Base-by-base conservation (phyloP, 2,797 vertebrate species). In the Gambusia yucatana region DNA sequence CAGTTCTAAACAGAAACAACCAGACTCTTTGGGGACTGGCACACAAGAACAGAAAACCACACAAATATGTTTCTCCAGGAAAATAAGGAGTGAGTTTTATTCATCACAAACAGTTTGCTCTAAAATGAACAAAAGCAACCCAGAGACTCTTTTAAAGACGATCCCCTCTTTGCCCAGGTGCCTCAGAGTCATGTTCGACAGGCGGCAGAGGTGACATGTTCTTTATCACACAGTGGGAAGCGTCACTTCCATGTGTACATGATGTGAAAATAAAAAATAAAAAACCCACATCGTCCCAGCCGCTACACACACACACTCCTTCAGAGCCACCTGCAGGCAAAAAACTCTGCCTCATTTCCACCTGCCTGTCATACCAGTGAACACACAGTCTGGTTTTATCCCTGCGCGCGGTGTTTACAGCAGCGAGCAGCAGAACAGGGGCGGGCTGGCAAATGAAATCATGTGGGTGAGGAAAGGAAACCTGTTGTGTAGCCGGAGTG, bases 21-120 rank as follows among this genome's bases (percentile, higher is more conserved):
- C 4, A 1, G 36, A 28, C 69, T n/a, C 78, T 36, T 17, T 80
- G 78, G 74, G 76, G 36, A 39, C 17, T 0, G 47, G 7, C n/a
- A 70, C 3, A 72, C 0, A n/a, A 55, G 4, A 33, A 78, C 0
- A 47, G 28, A 73, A 75, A 63, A 52, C 1, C 16, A 77, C 22
- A 8, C 48, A 79, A 63, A 81, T 30, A 65, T 72, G 75, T 9
- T 57, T 87, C 69, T 82, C 25, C 61, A 41, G 47, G 87, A 78
- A 87, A 89, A 88, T 92, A 90, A 90, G 86, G 96, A 95, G 95
- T 95, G 94, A 95, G 92, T 95, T 96, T 95, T 96, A 96, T 96
- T 96, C 91, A 95, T 94, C 92, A 95, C 93, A 95, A 94, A 93
- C 91, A 91, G 91, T 88, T 69, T 92, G 86, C 90, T 94, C 88